Base-by-base conservation (phyloP, 2,888 invertebrate genomes). In the Rhagophthalmus giganteus region DNA sequence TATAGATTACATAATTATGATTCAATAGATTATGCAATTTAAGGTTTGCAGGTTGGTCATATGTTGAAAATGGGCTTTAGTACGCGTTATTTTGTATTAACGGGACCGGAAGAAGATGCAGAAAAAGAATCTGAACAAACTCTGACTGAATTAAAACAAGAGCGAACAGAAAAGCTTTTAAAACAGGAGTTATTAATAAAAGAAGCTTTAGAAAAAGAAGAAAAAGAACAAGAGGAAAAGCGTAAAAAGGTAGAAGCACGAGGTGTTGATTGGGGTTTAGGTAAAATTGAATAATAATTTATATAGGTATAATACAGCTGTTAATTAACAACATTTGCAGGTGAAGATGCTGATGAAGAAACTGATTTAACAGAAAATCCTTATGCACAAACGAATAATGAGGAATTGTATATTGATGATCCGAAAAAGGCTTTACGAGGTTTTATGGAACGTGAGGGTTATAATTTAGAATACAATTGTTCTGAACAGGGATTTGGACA, bases 251-350 rank as follows among this genome's bases (percentile, higher is more conserved):
- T 79, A 55, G 80, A 78, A 61, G 83, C 83, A 20, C 83, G 84
- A 57, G 94, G 94, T 2, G 86, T 94, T 55, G 85, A 86, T 69
- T 97, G 97, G 97, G 97, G 97, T 61, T 90, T 97, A 87, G 86
- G 89, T 83, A 67, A 2, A 11, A 24, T 35, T n/a, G n/a, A n/a
- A n/a, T n/a, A n/a, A n/a, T n/a, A n/a, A n/a, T n/a, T n/a, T n/a
- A n/a, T n/a, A n/a, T n/a, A n/a, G n/a, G n/a, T n/a, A n/a, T n/a
- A n/a, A n/a, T n/a, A n/a, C n/a, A n/a, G n/a, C n/a, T n/a, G n/a
- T n/a, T n/a, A n/a, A n/a, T n/a, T n/a, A n/a, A n/a, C n/a, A n/a
- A n/a, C n/a, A n/a, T n/a, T n/a, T 34, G 2, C 61, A 84, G 85
- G 81, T 2, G 94, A 94, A 59, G 94, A 94, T 66, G 93, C 92